Conservation (phyloP, 1,140 invertebrate genomes). For the Caenorhabditis remanei region DNA sequence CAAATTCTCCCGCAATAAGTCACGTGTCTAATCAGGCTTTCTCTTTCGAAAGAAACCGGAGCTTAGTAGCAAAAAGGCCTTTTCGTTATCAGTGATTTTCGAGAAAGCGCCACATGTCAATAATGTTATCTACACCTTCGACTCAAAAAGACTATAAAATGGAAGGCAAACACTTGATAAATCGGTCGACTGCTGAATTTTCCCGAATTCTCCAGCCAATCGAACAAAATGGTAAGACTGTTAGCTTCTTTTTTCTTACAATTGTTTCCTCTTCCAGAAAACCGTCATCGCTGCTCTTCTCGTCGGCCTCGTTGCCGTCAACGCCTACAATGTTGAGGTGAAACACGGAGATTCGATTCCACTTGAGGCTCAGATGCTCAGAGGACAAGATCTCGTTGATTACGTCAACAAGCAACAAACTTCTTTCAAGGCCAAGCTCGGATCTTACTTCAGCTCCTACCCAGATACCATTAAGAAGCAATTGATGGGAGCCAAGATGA, state of each 20-base stretch:
- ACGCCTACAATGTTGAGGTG: constrained; percentile 49
- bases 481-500: constrained; percentile 74
- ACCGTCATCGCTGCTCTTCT: constrained; percentile 47
- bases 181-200: constrained; percentile 51
- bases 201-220: constrained; percentile 40
- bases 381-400: constrained; percentile 53
- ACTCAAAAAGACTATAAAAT: constrained; percentile 27
- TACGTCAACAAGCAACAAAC: constrained; percentile 47
- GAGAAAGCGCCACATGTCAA: constrained; percentile 1
- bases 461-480: constrained; percentile 69
- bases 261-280: neutral
- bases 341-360: constrained; percentile 13
- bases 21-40: constrained; percentile 31
- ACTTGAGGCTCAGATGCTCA: constrained; percentile 19
- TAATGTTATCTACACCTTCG: constrained; percentile 12
- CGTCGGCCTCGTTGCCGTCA: constrained; percentile 32
- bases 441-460: constrained; percentile 70
- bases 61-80: constrained; percentile 17
- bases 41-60: neutral
- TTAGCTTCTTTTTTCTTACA: too few relatives aligned
- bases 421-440: constrained; percentile 56
- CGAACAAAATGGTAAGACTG: constrained; percentile 43
- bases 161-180: neutral
- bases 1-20: constrained; percentile 16
- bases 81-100: constrained; percentile 19